Evolutionary conservation across 1,140 invertebrate genomes (phyloP).

Genomic region (Drosophila biarmipes): DNA sequence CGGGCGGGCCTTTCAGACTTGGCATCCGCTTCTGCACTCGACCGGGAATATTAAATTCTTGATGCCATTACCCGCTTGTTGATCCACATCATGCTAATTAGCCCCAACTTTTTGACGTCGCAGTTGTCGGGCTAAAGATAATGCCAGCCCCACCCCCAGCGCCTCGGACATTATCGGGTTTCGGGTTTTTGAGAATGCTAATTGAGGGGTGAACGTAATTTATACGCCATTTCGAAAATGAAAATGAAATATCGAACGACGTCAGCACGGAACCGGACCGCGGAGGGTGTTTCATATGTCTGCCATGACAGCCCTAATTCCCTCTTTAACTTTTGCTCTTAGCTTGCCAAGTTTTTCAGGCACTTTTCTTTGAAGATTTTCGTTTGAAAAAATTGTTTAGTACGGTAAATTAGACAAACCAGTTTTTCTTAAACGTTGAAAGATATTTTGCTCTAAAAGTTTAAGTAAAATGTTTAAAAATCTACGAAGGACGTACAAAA

Average conservation of each 20-base stretch:
- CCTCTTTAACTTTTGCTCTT: conserved; percentile 13
- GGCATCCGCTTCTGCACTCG: conserved; percentile 26
- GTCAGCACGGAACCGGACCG: conserved; percentile 17
- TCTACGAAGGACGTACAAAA: not conserved
- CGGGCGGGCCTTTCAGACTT: conserved; percentile 25
- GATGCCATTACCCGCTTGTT: conserved; percentile 44
- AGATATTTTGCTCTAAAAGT: not conserved
- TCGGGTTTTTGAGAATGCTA: conserved; percentile 34
- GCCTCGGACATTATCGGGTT: conserved; percentile 37
- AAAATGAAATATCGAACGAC: conserved; percentile 37
- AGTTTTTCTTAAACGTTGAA: conserved; percentile 3
- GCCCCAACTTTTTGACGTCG: conserved; percentile 44
- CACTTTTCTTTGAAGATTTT: not conserved
- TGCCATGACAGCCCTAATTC: conserved; percentile 15
- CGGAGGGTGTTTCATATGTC: conserved; percentile 6
- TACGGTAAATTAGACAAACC: conserved; percentile 11
- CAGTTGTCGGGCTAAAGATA: conserved; percentile 33
- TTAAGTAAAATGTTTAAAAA: too few species aligned
- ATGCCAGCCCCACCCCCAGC: not conserved
- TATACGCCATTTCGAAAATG: conserved; percentile 27
- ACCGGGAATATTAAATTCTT: conserved; percentile 38
- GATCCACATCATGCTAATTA: conserved; percentile 54
- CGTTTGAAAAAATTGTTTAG: conserved; percentile 12
- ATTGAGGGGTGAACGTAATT: conserved; percentile 43
- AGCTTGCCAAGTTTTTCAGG: conserved; percentile 17